Evolutionary conservation across 2,797 vertebrate species (phyloP).

Genomic region (Rhinophrynus dorsalis): DNA sequence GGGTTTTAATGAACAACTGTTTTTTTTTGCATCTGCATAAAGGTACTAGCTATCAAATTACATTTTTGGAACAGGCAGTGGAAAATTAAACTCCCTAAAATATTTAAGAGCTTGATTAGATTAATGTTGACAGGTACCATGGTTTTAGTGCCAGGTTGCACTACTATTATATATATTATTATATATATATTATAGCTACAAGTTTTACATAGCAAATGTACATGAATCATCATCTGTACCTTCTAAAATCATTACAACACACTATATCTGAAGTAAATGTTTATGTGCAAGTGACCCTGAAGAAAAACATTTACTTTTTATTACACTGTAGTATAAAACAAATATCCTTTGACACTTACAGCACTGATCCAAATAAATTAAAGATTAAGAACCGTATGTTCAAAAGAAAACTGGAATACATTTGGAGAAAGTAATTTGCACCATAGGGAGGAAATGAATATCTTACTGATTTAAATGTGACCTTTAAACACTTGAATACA

Average conservation of each 20-base stretch:
- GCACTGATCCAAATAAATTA: too few species aligned
- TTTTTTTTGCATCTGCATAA: too few species aligned
- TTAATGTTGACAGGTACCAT: constrained; percentile 10
- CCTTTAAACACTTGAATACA: too few species aligned
- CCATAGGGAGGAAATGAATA: too few species aligned
- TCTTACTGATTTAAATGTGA: too few species aligned
- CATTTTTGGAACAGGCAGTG: constrained; percentile 1
- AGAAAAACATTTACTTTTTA: background rate
- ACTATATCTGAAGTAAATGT: background rate
- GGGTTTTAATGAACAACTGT: too few species aligned
- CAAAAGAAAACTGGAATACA: too few species aligned
- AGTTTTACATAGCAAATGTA: background rate
- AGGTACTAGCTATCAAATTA: background rate
- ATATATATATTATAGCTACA: constrained; percentile 8
- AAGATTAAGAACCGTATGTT: too few species aligned
- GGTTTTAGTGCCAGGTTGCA: constrained; percentile 12
- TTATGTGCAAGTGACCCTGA: background rate
- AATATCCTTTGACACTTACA: too few species aligned
- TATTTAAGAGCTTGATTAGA: constrained; percentile 6
- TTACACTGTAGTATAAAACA: too few species aligned
- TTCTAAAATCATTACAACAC: background rate
- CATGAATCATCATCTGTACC: background rate
- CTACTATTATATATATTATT: too few species aligned
- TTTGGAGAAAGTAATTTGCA: too few species aligned
- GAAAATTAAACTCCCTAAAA: constrained; percentile 6